Evolutionary conservation across 2,797 vertebrate species (phyloP).

Genomic region (Crypturellus tataupa): DNA sequence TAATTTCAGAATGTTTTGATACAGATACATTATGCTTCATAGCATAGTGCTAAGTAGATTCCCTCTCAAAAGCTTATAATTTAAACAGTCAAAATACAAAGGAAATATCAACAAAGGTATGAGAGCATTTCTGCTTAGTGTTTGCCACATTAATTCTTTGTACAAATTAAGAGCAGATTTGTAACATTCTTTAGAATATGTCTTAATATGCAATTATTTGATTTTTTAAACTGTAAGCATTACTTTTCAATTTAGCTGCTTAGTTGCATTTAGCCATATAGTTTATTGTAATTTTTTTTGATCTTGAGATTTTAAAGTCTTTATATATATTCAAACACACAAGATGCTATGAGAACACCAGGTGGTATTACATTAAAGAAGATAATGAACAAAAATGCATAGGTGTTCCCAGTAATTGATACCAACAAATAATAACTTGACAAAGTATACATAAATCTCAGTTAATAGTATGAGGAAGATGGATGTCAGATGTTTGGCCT

Average conservation of each 20-base stretch:
- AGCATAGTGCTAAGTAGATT: neutral
- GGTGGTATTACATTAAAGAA: neutral
- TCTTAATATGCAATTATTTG: neutral
- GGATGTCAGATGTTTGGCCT: neutral
- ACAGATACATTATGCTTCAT: neutral
- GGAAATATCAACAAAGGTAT: neutral
- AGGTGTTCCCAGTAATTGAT: neutral
- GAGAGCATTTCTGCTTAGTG: neutral
- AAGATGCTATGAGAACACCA: neutral
- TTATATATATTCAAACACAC: neutral
- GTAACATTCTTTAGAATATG: neutral
- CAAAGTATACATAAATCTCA: neutral
- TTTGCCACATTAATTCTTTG: neutral
- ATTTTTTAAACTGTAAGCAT: neutral
- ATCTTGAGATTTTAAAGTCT: neutral
- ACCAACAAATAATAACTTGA: neutral
- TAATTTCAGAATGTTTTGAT: neutral
- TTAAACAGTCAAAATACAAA: neutral
- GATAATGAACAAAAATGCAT: neutral
- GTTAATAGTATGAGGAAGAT: neutral
- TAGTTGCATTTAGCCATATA: neutral
- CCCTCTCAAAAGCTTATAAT: neutral
- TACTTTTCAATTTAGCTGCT: neutral
- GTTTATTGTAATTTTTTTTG: neutral
- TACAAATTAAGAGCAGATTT: neutral